Percentiles rank a stretch among this genome's conserved stretches.
phyloP scores from a whole-genome alignment of 1,140 invertebrate species.

The Meloidogyne exigua region DNA sequence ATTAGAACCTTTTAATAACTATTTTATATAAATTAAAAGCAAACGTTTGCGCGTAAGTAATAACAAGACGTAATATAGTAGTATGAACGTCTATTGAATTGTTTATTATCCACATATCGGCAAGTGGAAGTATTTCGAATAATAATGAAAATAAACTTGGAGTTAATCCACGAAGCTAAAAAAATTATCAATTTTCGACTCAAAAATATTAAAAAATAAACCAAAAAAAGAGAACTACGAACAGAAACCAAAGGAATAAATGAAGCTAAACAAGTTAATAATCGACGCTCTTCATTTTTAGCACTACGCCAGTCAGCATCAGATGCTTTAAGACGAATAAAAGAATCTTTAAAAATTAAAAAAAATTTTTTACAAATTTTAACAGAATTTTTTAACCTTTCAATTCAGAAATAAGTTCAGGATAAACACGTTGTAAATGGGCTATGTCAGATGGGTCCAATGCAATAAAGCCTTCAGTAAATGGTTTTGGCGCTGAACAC shows the following conservation, averaged over 20 bases:
- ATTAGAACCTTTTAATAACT: too few species aligned
- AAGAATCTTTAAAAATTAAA: slow-evolving; percentile 16
- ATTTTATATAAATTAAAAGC: background rate
- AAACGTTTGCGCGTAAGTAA: slow-evolving; percentile 32
- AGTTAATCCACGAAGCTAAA: slow-evolving; percentile 32
- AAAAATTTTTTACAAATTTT: background rate
- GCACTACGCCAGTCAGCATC: background rate
- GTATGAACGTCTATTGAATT: slow-evolving; percentile 25
- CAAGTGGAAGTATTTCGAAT: slow-evolving; percentile 32
- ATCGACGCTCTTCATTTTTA: slow-evolving; percentile 17
- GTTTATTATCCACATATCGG: slow-evolving; percentile 31
- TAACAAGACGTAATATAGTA: slow-evolving; percentile 20
- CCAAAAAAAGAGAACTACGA: slow-evolving; percentile 38
- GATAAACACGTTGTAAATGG: slow-evolving; percentile 26
- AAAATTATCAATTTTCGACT: background rate
- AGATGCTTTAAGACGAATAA: background rate
- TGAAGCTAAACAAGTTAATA: slow-evolving; percentile 27
- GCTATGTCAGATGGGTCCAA: slow-evolving; percentile 27
- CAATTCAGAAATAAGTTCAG: slow-evolving; percentile 25
- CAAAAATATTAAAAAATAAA: slow-evolving; percentile 20
- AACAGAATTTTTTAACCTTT: background rate
- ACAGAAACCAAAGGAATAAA: slow-evolving; percentile 26
- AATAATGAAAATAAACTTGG: slow-evolving; percentile 37
- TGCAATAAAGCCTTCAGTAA: background rate
- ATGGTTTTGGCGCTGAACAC: background rate